Conservation (phyloP, 1,140 invertebrate genomes). For the Drosophila ogumai region DNA sequence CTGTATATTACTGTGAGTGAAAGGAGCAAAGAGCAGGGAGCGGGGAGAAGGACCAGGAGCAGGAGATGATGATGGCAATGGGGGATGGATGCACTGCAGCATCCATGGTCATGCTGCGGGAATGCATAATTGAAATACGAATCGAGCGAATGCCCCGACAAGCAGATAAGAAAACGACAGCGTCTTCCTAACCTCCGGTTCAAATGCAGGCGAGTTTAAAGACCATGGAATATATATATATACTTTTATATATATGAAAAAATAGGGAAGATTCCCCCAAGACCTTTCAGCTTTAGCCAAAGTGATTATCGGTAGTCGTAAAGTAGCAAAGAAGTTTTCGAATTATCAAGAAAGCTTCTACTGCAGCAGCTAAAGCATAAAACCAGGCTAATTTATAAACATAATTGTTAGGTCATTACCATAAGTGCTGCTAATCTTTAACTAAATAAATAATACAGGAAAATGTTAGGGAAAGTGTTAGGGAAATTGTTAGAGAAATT, state of each 20-base stretch:
- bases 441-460: not conserved
- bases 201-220: conserved; percentile 13
- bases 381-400: conserved; percentile 4
- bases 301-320: conserved; percentile 28
- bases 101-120: conserved; percentile 62
- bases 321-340: conserved; percentile 16
- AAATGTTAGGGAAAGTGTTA: too few relatives aligned
- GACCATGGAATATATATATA: not conserved
- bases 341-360: not conserved
- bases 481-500: not conserved
- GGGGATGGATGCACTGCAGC: conserved; percentile 23
- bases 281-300: conserved; percentile 28
- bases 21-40: not conserved
- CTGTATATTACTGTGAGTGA: conserved; percentile 27
- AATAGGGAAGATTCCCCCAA: not conserved
- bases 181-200: conserved; percentile 22
- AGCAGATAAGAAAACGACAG: conserved; percentile 43
- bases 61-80: not conserved
- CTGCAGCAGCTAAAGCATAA: not conserved
- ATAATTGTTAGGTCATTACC: not conserved
- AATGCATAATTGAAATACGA: conserved; percentile 79
- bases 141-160: conserved; percentile 47
- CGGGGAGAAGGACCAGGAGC: not conserved
- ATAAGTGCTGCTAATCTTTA: conserved; percentile 2
- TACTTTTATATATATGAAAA: not conserved